A percentile compares a stretch with the other conserved stretches of the same genome.
These are phyloP conservation scores for Tineola bisselliella DNA, from an alignment of 2,888 invertebrate species.

Conservation along the genomic window DNA sequence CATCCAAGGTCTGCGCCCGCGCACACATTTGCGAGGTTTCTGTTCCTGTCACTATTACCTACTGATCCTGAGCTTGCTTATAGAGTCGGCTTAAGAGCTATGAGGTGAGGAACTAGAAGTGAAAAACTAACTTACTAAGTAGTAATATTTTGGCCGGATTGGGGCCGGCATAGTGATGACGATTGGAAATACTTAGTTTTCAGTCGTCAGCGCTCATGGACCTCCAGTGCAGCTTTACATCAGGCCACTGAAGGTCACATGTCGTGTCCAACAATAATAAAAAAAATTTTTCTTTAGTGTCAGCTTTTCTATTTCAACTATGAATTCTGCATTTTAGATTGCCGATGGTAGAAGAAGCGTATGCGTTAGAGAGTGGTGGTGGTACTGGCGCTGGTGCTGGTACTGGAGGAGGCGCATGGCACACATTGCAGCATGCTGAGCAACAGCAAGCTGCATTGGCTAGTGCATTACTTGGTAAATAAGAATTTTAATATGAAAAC, in stretches of 20 bases:
- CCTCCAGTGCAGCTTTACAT: too few species aligned
- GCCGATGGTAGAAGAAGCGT: constrained; percentile 75
- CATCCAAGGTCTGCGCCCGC: constrained; percentile 85
- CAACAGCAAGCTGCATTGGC: constrained; percentile 83
- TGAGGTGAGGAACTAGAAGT: constrained; percentile 58
- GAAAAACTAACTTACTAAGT: too few species aligned
- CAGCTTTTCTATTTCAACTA: too few species aligned
- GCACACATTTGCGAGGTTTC: constrained; percentile 83
- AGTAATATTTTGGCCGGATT: too few species aligned
- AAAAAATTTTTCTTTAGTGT: too few species aligned
- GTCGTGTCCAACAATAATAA: too few species aligned
- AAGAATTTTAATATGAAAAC: not conserved
- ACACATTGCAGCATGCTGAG: constrained; percentile 82
- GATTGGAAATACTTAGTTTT: too few species aligned
- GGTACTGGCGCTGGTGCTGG: constrained; percentile 50
- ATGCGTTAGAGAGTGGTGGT: constrained; percentile 41
- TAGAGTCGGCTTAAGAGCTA: constrained; percentile 79
- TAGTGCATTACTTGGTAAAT: constrained; percentile 52
- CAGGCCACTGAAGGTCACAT: too few species aligned
- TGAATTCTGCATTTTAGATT: constrained; percentile 61
- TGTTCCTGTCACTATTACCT: constrained; percentile 80
- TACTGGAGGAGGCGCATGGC: constrained; percentile 74
- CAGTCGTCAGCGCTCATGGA: too few species aligned
- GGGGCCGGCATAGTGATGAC: too few species aligned
- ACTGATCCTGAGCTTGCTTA: constrained; percentile 83